Evolutionary conservation across 2,797 vertebrate species (phyloP), one percentile per base, ranked within the genome.

Genomic region (Harpagifer antarcticus): DNA sequence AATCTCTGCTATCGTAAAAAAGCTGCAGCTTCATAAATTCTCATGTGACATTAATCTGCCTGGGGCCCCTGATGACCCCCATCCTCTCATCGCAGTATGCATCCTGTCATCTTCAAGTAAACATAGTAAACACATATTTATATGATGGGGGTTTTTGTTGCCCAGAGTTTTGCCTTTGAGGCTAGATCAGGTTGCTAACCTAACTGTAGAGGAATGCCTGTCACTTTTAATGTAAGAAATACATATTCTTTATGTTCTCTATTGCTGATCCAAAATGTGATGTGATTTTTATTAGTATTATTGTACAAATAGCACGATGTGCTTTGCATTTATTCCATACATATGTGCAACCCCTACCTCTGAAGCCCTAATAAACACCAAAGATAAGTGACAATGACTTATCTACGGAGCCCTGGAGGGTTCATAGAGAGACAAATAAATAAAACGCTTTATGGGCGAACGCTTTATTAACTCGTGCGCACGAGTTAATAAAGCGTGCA

Each of bases 31-130:
- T 66, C 44, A 67, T 57, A 79, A 59, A 59, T 63, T 76, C 8
- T 49, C 11, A 23, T 43, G 54, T 47, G 75, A 62, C 73, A 56
- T 77, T 62, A 64, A 86, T 81, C 72, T 76, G 58, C 33, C 37
- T 15, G 20, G 37, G 16, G 33, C n/a, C 37, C 52, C n/a, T 5
- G 17, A 7, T 78, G 70, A 56, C 56, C 57, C 43, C 11, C 15
- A 11, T 68, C 33, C 58, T 42, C 33, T 14, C 6, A 40, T 1
- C 53, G 44, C 37, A 37, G 56, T 17, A 31, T 68, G 31, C 33
- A 23, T 76, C 69, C 49, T 66, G 68, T 72, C 72, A 63, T 43
- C 55, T 19, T 33, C 48, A 40, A 76, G n/a, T 83, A 31, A 55
- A 76, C 56, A 59, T 20, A 59, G 57, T 17, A 60, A 74, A 65